These are phyloP conservation scores for Latrodectus elegans DNA, from an alignment of 2,888 invertebrate species.

Conservation along the genomic window DNA sequence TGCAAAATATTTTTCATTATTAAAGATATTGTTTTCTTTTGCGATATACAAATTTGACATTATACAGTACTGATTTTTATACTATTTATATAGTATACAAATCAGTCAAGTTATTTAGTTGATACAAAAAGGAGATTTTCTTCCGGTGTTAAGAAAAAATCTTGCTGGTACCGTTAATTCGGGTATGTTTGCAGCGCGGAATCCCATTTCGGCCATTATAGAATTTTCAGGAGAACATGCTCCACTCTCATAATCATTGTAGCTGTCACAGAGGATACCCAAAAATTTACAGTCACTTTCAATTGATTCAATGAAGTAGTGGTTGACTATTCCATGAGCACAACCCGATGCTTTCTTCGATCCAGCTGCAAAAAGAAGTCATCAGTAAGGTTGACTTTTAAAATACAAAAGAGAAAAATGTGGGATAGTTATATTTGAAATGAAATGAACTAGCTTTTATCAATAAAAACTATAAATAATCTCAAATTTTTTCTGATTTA, in stretches of 20 bases:
- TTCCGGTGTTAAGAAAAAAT: constrained; percentile 28
- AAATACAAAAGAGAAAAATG: too few relatives aligned
- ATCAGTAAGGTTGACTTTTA: too few relatives aligned
- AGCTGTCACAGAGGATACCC: constrained; percentile 34
- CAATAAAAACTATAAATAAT: too few relatives aligned
- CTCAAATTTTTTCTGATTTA: too few relatives aligned
- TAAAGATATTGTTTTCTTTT: too few relatives aligned
- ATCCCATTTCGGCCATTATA: constrained; percentile 34
- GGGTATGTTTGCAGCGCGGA: not conserved
- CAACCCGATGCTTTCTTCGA: not conserved
- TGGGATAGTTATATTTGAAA: too few relatives aligned
- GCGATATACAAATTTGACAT: too few relatives aligned
- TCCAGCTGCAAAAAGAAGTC: too few relatives aligned
- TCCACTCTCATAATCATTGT: constrained; percentile 9
- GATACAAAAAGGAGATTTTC: constrained; percentile 15
- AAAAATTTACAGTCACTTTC: constrained; percentile 30
- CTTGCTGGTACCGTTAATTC: constrained; percentile 16
- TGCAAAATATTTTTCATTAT: too few relatives aligned
- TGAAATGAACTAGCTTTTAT: too few relatives aligned
- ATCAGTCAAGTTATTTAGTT: not conserved
- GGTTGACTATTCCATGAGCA: constrained; percentile 36
- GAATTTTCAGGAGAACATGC: constrained; percentile 30
- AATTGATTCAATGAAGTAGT: constrained; percentile 36
- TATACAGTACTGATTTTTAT: too few relatives aligned
- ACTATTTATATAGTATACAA: too few relatives aligned